Evolutionary conservation across 2,113 vertebrate species (phyloP), one percentile per base, ranked within the genome.

Genomic region (Canis aureus): DNA sequence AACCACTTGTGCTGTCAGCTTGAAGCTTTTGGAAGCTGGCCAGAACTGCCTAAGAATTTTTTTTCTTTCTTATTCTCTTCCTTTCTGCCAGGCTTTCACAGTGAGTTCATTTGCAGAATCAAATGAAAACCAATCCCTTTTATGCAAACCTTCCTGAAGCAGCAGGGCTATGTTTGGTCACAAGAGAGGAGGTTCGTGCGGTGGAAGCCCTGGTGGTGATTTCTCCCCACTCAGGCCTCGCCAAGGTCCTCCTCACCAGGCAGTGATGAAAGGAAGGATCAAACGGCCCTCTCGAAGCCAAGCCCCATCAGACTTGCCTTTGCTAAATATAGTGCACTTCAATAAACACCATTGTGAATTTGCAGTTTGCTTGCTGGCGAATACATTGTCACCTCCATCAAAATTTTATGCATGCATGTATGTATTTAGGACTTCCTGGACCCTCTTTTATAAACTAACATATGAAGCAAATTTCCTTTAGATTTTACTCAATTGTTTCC

Each of bases 261-360:
- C 74, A 86, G 97, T 17, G 95, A 81, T 80, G 98, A 98, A 98
- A 97, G 89, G 92, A 76, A 95, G 96, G 95, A 99, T 99, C 98
- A 98, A 82, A 97, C 94, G 87, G 98, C 95, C 97, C 96, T 97
- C 2, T 91, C 69, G 13, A 95, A 95, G 97, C 4, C 76, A 88
- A 97, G 98, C 97, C 98, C 92, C 74, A 91, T 97, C 0, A 17
- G 97, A 96, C 96, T 94, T 81, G 92, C 87, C 71, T 97, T 97
- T 97, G 95, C 98, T 99, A 99, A 98, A 98, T 98, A 99, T 99
- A 99, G 98, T 79, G 57, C 57, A 83, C 80, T 93, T 97, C 97
- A 96, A 97, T 98, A 98, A 98, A 98, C 98, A 98, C 95, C 98
- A 90, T 97, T 97, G 95, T 97, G 97, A 96, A 5, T 94, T 3